Evolutionary conservation across 2,797 vertebrate species (phyloP), one percentile per base, ranked within the genome.

Genomic region (Apogon talboti): DNA sequence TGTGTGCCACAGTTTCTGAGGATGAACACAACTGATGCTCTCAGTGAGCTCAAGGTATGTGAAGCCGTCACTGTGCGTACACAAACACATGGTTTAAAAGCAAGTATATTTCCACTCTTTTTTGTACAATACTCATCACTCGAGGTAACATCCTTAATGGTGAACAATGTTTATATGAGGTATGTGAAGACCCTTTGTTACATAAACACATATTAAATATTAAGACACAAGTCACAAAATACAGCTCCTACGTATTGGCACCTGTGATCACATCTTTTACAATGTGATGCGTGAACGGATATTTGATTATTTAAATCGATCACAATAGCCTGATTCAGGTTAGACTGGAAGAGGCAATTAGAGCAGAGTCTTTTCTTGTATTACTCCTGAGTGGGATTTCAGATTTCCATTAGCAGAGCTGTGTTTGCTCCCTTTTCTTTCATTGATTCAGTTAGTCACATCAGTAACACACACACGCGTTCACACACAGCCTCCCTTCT

Each of bases 271-370:
- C 68, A 74, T 63, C 53, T 67, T 75, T 75, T 64, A 69, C 48
- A 81, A 75, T 46, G 61, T 59, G 55, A 78, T 47, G 73, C 46
- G 64, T 54, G 47, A 76, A 55, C 66, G 52, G 21, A 76, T 40
- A 65, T 64, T 45, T 38, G 21, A 67, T 62, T 67, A n/a, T 21
- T 41, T 54, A 44, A 54, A 71, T 63, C 64, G 53, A 69, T 75
- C 54, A 82, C 55, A 73, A 72, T 67, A 78, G 63, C 74, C 83
- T 85, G 83, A 89, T 86, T 88, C 79, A 87, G 71, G 83, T 74
- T 81, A 71, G 55, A 80, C 63, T 56, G 53, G 58, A 66, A 68
- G 79, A 87, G 83, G 63, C 50, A 64, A 74, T 71, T 56, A 49
- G 64, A 79, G 60, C 71, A 37, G 54, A 66, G 61, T 77, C 71